Conservation (phyloP, 2,113 vertebrate species). For the Calyptomena viridis region DNA sequence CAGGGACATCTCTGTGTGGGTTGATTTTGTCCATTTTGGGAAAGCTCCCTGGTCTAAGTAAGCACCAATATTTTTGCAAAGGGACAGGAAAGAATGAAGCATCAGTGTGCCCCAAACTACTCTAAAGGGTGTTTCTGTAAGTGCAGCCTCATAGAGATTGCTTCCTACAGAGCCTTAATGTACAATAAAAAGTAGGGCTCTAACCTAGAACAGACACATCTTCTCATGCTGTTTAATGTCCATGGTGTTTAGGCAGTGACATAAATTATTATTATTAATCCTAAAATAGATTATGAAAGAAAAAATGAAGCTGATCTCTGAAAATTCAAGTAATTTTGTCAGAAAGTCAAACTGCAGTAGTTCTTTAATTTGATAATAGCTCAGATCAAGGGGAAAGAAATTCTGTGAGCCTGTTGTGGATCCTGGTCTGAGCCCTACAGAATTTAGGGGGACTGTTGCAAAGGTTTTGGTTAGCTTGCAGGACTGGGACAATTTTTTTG, state of each 20-base stretch:
- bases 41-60: neutral
- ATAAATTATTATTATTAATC: neutral
- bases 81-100: neutral
- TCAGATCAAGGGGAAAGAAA: neutral
- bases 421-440: neutral
- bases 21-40: neutral
- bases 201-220: neutral
- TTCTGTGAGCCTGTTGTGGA: neutral
- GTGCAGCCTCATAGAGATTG: neutral
- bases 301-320: neutral
- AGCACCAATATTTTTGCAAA: neutral
- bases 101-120: neutral
- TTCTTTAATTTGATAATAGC: neutral
- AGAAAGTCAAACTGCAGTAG: neutral
- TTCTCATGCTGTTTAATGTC: neutral
- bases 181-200: neutral
- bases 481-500: neutral
- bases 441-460: neutral
- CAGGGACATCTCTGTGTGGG: neutral
- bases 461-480: neutral
- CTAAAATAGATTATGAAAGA: neutral
- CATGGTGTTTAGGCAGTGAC: neutral
- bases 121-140: neutral
- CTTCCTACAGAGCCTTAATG: neutral
- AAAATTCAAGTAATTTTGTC: neutral